Evolutionary conservation across 1,140 invertebrate genomes (phyloP).

Genomic region (Octopus bimaculoides): DNA sequence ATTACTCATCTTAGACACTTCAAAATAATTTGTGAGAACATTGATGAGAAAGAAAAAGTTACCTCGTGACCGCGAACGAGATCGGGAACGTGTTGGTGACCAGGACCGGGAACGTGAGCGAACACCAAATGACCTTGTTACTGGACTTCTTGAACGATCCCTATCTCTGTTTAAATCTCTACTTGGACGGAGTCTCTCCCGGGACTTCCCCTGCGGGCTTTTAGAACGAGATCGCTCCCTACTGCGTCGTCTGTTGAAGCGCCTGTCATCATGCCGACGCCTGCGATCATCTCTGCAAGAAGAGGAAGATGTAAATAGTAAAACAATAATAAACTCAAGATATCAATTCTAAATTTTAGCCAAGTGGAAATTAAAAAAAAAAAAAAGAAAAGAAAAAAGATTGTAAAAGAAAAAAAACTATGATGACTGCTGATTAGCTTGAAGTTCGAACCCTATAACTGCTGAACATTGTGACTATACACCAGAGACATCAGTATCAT

Average conservation of each 20-base stretch:
- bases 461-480: too few relatives aligned
- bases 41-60: too few relatives aligned
- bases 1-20: too few relatives aligned
- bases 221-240: constrained; percentile 28
- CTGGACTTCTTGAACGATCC: constrained; percentile 19
- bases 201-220: constrained; percentile 16
- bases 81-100: constrained; percentile 27
- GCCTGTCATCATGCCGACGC: constrained; percentile 27
- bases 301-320: too few relatives aligned
- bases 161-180: constrained; percentile 19
- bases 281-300: constrained; percentile 30
- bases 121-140: constrained; percentile 20
- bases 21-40: too few relatives aligned
- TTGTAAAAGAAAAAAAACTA: too few relatives aligned
- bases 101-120: constrained; percentile 36
- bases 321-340: neutral
- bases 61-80: constrained; percentile 33
- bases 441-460: too few relatives aligned
- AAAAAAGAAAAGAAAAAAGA: too few relatives aligned
- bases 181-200: constrained; percentile 20
- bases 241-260: constrained; percentile 28
- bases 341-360: neutral
- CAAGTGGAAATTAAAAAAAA: too few relatives aligned
- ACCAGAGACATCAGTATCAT: too few relatives aligned
- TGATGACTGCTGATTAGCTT: too few relatives aligned